Conservation (phyloP, 2,797 vertebrate species). For the Notamacropus eugenii region DNA sequence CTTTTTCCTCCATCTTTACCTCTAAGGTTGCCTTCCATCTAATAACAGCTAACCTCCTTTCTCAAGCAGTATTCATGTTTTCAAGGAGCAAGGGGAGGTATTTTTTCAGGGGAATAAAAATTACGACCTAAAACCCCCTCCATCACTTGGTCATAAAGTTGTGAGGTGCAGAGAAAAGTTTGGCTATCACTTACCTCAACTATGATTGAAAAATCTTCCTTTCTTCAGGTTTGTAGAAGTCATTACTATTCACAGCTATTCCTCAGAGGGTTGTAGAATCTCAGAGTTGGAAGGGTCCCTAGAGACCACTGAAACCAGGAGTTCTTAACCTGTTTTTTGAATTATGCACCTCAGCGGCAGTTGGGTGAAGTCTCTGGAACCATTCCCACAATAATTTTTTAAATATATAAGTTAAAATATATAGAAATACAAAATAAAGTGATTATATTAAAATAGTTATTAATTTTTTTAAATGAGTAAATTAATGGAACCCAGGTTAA, state of each 20-base stretch:
- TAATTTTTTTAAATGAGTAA: not conserved
- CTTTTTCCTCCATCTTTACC: not conserved
- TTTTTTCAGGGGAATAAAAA: slow-evolving; percentile 23
- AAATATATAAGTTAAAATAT: not conserved
- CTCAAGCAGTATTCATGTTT: accelerated
- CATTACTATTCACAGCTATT: not conserved
- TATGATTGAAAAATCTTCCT: not conserved
- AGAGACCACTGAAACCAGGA: not conserved
- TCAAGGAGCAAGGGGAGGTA: not conserved
- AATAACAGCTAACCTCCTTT: not conserved
- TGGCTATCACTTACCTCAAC: not conserved
- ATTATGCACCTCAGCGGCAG: not conserved
- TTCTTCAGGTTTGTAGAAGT: not conserved
- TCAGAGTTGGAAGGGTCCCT: not conserved
- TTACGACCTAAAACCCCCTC: not conserved
- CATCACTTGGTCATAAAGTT: not conserved
- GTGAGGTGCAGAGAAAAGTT: not conserved
- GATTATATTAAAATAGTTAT: not conserved
- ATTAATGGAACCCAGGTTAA: not conserved
- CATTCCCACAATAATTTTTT: not conserved
- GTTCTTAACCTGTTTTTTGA: not conserved
- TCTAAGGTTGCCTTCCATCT: not conserved
- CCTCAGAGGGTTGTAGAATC: not conserved
- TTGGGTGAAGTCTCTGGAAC: not conserved
- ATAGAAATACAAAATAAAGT: too few species aligned